Conservation (phyloP, 2,888 invertebrate genomes). For the Drosophila niveifrons region DNA sequence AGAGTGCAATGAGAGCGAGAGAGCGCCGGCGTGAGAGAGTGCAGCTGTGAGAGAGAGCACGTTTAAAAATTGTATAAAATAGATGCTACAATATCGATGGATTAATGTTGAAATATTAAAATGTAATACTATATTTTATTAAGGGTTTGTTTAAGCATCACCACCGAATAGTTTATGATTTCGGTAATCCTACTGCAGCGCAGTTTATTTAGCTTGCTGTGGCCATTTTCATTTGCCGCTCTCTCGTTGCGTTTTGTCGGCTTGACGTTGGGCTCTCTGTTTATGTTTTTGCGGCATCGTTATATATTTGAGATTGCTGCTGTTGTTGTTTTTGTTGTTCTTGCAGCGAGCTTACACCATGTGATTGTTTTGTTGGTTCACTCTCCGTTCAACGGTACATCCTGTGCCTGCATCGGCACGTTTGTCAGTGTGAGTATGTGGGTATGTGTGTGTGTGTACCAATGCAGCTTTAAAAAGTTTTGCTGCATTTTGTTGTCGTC, state of each 20-base stretch:
- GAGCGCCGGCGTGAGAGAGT: constrained; percentile 66
- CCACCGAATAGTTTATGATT: too few species aligned
- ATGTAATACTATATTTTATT: neutral
- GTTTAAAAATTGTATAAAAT: neutral
- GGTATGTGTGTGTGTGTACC: constrained; percentile 22
- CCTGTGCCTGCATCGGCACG: constrained; percentile 45
- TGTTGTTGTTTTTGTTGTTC: constrained; percentile 42
- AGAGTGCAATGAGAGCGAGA: constrained; percentile 49
- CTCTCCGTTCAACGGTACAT: constrained; percentile 60
- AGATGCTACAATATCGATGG: neutral
- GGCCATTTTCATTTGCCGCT: constrained; percentile 31
- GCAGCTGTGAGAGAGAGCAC: constrained; percentile 19
- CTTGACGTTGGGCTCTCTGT: constrained; percentile 70
- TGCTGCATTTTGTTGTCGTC: constrained; percentile 76
- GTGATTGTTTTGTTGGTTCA: constrained; percentile 75
- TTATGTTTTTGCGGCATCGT: constrained; percentile 78
- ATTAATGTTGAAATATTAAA: neutral
- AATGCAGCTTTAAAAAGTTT: constrained; percentile 60
- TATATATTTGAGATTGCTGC: constrained; percentile 53
- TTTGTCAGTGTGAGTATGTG: constrained; percentile 15
- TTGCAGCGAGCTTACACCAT: constrained; percentile 71
- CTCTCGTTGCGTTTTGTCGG: constrained; percentile 37
- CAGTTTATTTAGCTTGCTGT: neutral
- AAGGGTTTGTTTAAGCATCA: too few species aligned
- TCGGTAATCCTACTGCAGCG: neutral